These are phyloP conservation scores for Neodiprion virginianus DNA, from an alignment of 1,140 invertebrate genomes.

Conservation along the genomic window DNA sequence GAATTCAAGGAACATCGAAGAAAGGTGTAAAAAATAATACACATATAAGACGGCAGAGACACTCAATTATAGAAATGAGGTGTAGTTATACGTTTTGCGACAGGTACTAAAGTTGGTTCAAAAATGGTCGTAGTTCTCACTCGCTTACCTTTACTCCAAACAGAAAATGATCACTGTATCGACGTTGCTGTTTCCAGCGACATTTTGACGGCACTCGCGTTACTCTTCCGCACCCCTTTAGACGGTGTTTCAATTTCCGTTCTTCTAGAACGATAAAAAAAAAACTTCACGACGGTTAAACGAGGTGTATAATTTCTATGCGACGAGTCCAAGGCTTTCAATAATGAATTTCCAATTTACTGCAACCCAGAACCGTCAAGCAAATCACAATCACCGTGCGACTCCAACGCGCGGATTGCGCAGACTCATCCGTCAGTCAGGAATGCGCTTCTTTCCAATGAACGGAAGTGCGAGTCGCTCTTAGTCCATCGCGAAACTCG, in stretches of 20 bases:
- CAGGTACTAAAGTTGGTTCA: not conserved
- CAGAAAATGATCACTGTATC: slow-evolving; percentile 40
- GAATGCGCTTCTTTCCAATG: not conserved
- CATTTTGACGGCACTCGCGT: slow-evolving; percentile 41
- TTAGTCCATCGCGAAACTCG: not conserved
- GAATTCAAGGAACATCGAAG: no score
- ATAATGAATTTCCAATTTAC: not conserved
- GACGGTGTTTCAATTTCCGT: not conserved
- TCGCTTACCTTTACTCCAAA: not conserved
- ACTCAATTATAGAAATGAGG: not conserved
- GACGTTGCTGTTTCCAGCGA: slow-evolving; percentile 49
- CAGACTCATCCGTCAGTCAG: not conserved
- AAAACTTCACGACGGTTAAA: not conserved
- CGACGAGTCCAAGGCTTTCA: not conserved
- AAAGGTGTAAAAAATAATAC: no score
- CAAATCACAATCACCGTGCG: not conserved
- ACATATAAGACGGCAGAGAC: no score
- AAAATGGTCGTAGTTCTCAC: not conserved
- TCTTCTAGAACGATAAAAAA: not conserved
- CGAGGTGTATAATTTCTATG: not conserved
- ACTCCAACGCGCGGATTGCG: not conserved
- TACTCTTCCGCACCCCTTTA: no score
- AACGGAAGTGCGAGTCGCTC: not conserved
- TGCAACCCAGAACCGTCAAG: not conserved
- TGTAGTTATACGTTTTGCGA: not conserved